phyloP scores from a whole-genome alignment of 2,888 invertebrate genomes.

The Xanthia togata region DNA sequence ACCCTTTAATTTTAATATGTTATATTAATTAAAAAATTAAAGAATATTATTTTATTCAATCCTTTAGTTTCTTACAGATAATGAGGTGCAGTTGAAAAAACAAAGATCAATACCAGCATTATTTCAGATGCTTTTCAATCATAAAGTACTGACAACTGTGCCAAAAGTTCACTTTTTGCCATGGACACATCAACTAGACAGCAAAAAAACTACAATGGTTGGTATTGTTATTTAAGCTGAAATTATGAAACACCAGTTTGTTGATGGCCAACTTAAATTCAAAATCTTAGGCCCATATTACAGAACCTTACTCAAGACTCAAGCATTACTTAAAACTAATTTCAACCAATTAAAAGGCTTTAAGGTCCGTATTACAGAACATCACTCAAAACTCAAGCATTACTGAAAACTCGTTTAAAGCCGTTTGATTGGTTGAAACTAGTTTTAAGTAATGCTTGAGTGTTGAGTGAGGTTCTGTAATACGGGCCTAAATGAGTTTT shows the following conservation, averaged over 20 bases:
- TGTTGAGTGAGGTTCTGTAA: no score
- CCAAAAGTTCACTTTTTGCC: conserved; percentile 93
- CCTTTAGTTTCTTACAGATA: conserved; percentile 91
- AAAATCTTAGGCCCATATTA: background rate
- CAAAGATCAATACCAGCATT: conserved; percentile 91
- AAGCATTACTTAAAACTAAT: no score
- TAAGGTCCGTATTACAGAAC: no score
- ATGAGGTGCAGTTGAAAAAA: conserved; percentile 89
- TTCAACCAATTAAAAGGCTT: no score
- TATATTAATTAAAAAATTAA: background rate
- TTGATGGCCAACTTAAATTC: background rate
- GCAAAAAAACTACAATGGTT: conserved; percentile 80
- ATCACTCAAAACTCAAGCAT: no score
- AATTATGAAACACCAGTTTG: background rate
- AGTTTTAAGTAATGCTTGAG: no score
- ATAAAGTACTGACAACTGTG: conserved; percentile 90
- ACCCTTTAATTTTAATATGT: conserved; percentile 25
- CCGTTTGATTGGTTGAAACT: no score
- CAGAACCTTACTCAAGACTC: no score
- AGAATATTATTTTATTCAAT: conserved; percentile 63
- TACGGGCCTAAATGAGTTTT: no score
- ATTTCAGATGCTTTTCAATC: conserved; percentile 93
- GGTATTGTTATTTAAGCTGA: conserved; percentile 42
- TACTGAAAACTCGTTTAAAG: no score
- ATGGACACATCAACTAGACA: conserved; percentile 84